These are phyloP conservation scores for Drosophila paulistorum DNA, from an alignment of 1,140 invertebrate species.

Conservation along the genomic window DNA sequence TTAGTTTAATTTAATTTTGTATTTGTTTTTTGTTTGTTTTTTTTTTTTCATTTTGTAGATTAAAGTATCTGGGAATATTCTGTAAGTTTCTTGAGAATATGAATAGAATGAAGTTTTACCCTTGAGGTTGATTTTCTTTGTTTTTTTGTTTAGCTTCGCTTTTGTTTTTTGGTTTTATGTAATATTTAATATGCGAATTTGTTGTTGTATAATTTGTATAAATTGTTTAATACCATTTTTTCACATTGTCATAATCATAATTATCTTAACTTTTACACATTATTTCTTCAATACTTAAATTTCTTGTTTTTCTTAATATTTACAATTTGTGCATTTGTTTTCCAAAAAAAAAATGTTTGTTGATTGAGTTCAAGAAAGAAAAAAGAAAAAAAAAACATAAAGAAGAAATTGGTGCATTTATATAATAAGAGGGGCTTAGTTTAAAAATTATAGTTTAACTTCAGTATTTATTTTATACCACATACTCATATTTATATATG, in stretches of 20 bases:
- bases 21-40: conserved; percentile 37
- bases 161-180: conserved; percentile 29
- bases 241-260: conserved; percentile 13
- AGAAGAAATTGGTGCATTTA: neutral
- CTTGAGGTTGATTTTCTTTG: conserved; percentile 45
- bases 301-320: neutral
- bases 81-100: conserved; percentile 59
- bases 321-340: conserved; percentile 11
- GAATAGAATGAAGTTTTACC: conserved; percentile 43
- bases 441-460: neutral
- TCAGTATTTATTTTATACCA: neutral
- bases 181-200: conserved; percentile 26
- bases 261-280: conserved; percentile 7
- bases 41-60: conserved; percentile 57
- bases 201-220: conserved; percentile 66
- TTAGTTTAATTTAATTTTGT: conserved; percentile 51
- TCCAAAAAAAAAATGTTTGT: neutral
- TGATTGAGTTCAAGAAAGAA: neutral
- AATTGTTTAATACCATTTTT: conserved; percentile 66
- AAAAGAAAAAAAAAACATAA: neutral
- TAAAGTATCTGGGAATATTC: conserved; percentile 58
- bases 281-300: conserved; percentile 6
- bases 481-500: too few relatives aligned
- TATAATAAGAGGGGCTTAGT: neutral
- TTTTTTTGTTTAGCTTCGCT: conserved; percentile 24